A percentile compares a stretch with the other conserved stretches of the same genome.
These are phyloP conservation scores for Napeogenes sylphis DNA, from an alignment of 2,888 invertebrate genomes.

Conservation along the genomic window DNA sequence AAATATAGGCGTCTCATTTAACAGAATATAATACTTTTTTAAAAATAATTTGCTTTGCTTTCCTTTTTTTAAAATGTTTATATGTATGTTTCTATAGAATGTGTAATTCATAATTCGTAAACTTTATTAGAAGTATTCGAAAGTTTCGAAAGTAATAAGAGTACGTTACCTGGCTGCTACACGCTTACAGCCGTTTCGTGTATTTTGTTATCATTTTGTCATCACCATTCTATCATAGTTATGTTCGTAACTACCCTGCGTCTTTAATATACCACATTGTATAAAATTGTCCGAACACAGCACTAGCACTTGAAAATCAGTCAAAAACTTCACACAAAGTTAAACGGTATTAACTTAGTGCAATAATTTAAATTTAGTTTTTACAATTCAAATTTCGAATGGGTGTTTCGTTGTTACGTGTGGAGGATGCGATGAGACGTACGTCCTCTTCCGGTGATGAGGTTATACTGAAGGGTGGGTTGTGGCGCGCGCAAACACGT, in stretches of 20 bases:
- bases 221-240: conserved; percentile 41
- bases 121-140: background rate
- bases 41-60: too few relatives aligned
- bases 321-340: conserved; percentile 1
- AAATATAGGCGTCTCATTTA: too few relatives aligned
- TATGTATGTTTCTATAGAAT: too few relatives aligned
- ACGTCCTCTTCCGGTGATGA: conserved; percentile 39
- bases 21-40: too few relatives aligned
- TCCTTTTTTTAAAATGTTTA: too few relatives aligned
- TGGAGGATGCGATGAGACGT: conserved; percentile 39
- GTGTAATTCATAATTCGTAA: background rate
- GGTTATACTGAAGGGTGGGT: conserved; percentile 37
- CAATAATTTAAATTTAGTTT: conserved; percentile 17
- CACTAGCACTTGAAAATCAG: conserved; percentile 31
- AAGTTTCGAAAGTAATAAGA: conserved; percentile 11
- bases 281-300: conserved; percentile 31
- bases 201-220: conserved; percentile 52
- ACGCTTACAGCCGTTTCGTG: conserved; percentile 43
- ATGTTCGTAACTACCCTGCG: conserved; percentile 49
- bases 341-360: background rate
- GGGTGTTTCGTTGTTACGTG: conserved; percentile 38
- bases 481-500: conserved; percentile 73
- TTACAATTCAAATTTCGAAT: conserved; percentile 27
- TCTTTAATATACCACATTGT: conserved; percentile 59
- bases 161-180: conserved; percentile 49